These are phyloP conservation scores for Narcine bancroftii DNA, from an alignment of 2,113 vertebrate species.

Conservation along the genomic window DNA sequence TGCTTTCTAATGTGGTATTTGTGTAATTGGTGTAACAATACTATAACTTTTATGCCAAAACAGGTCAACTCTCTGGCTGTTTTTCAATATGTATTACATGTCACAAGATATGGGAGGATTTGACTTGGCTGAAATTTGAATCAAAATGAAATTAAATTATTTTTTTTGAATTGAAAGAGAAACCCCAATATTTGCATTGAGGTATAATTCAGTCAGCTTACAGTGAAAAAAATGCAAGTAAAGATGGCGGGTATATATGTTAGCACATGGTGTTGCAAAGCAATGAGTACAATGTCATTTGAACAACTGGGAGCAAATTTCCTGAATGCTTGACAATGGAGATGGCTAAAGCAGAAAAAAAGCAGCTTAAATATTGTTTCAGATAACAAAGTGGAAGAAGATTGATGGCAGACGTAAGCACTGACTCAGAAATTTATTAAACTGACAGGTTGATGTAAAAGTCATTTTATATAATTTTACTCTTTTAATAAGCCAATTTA, in stretches of 20 bases:
- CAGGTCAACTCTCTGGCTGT: not conserved
- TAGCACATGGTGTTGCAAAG: not conserved
- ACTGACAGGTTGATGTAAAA: not conserved
- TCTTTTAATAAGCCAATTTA: not conserved
- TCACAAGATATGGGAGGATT: not conserved
- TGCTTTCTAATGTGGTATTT: conserved; percentile 17
- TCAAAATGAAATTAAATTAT: not conserved
- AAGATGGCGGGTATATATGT: not conserved
- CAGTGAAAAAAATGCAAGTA: not conserved
- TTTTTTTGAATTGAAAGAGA: not conserved
- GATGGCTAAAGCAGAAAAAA: not conserved
- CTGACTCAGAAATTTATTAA: too few species aligned
- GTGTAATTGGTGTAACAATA: conserved; percentile 12
- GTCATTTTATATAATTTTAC: not conserved
- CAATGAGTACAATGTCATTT: too few species aligned
- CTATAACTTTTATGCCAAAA: not conserved
- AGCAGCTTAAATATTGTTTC: not conserved
- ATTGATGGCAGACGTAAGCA: too few species aligned
- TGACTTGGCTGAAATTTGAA: not conserved
- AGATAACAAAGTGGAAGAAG: not conserved
- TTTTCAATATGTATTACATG: not conserved
- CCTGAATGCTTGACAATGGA: not conserved
- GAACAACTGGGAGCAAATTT: not conserved
- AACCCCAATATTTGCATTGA: not conserved
- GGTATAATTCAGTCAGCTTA: not conserved